Evolutionary conservation across 1,140 invertebrate species (phyloP).

Genomic region (Acromyrmex charruanus): DNA sequence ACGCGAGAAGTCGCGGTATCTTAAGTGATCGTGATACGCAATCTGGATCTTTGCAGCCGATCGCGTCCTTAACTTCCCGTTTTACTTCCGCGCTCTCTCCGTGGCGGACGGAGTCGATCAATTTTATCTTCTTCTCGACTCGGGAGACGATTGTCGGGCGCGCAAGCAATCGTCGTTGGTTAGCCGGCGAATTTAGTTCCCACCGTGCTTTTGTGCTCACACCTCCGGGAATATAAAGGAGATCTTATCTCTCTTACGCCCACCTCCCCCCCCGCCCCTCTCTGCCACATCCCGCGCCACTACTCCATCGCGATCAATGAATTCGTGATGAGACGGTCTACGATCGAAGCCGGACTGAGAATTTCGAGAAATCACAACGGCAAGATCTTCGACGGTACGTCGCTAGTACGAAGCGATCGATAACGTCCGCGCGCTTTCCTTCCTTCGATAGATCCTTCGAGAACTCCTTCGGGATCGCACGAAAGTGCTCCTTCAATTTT

Average conservation of each 20-base stretch:
- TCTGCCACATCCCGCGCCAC: neutral
- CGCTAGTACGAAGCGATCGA: conserved; percentile 11
- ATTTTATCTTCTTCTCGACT: conserved; percentile 44
- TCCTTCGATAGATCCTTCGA: conserved; percentile 20
- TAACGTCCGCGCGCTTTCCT: neutral
- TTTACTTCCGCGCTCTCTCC: conserved; percentile 21
- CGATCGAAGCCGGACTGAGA: conserved; percentile 6
- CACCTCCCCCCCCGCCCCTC: neutral
- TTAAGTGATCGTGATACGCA: conserved; percentile 3
- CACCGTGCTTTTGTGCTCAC: conserved; percentile 44
- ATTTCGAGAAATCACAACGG: conserved; percentile 31
- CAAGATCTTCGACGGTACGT: neutral
- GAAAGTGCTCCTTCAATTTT: conserved; percentile 33
- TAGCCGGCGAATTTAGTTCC: conserved; percentile 58
- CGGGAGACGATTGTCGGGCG: conserved; percentile 37
- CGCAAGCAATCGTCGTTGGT: conserved; percentile 43
- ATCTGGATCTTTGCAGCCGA: conserved; percentile 29
- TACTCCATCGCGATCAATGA: conserved; percentile 45
- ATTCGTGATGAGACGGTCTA: conserved; percentile 52
- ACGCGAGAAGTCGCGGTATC: conserved; percentile 1
- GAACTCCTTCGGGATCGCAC: neutral
- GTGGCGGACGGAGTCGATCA: conserved; percentile 42
- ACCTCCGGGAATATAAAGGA: conserved; percentile 35
- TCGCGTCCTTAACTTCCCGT: conserved; percentile 25
- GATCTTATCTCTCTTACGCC: conserved; percentile 50